A percentile compares a stretch with the other conserved stretches of the same genome.
These are phyloP conservation scores for Epinotia nisella DNA, from an alignment of 2,888 invertebrate species.

Conservation along the genomic window DNA sequence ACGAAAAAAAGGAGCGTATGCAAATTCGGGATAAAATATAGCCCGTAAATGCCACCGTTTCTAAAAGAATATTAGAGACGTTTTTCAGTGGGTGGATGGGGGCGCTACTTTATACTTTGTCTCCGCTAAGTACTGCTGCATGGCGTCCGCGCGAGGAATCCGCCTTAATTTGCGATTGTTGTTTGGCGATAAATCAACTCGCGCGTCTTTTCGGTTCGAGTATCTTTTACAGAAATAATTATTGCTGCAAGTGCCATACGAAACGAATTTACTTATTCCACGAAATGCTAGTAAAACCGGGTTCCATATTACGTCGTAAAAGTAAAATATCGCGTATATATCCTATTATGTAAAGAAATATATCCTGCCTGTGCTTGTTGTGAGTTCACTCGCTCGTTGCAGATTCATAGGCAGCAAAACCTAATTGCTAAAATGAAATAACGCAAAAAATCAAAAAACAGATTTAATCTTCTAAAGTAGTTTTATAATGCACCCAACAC, in stretches of 20 bases:
- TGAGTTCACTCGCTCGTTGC: not conserved
- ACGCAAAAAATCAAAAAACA: too few species aligned
- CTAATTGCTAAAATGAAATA: too few species aligned
- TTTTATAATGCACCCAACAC: too few species aligned
- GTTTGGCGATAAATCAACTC: constrained; percentile 77
- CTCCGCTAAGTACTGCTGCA: constrained; percentile 82
- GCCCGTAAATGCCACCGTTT: constrained; percentile 86
- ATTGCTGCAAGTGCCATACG: constrained; percentile 43
- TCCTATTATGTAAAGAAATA: not conserved
- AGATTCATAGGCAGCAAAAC: too few species aligned
- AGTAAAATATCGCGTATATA: not conserved
- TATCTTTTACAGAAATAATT: constrained; percentile 37
- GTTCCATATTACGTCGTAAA: not conserved
- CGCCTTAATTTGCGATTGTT: constrained; percentile 82
- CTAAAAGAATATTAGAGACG: constrained; percentile 86
- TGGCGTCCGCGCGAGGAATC: constrained; percentile 77
- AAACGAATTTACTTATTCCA: constrained; percentile 11
- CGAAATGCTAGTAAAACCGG: constrained; percentile 20
- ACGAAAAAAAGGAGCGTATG: constrained; percentile 85
- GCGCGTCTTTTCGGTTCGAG: constrained; percentile 50
- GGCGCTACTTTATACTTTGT: constrained; percentile 83
- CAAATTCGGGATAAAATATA: constrained; percentile 86
- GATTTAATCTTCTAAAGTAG: too few species aligned
- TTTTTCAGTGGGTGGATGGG: constrained; percentile 85
- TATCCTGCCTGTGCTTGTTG: not conserved